A percentile compares a stretch with the other conserved stretches of the same genome.
These are phyloP conservation scores for Lottia gigantea DNA, from an alignment of 2,888 invertebrate species.

Conservation along the genomic window DNA sequence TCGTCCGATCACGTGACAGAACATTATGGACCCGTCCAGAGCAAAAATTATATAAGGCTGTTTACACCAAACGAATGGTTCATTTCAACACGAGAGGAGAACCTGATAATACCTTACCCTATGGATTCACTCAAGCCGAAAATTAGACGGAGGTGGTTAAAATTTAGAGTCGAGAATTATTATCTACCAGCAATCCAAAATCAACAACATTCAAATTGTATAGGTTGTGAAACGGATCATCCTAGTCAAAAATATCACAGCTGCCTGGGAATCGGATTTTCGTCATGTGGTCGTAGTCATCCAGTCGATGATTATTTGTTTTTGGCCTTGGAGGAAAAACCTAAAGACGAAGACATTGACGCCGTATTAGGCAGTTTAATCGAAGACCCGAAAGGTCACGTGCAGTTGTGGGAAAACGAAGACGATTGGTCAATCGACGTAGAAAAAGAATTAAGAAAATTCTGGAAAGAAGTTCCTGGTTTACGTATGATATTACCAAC, in stretches of 20 bases:
- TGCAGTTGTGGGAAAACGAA: background rate
- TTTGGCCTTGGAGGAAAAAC: background rate
- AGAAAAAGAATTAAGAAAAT: background rate
- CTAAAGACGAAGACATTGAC: background rate
- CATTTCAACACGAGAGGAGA: too few species aligned
- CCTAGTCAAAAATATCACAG: background rate
- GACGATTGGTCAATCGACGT: background rate
- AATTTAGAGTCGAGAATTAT: too few species aligned
- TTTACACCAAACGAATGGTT: slow-evolving; percentile 6
- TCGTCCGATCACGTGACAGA: background rate
- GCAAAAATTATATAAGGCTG: background rate
- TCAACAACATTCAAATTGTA: background rate
- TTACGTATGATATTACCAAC: background rate
- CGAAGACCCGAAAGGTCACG: background rate
- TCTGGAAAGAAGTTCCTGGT: background rate
- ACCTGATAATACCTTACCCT: background rate
- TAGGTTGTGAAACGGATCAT: background rate
- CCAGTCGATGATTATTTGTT: background rate
- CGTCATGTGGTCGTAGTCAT: background rate
- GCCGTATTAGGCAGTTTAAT: background rate
- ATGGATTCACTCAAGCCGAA: background rate
- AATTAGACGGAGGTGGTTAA: slow-evolving; percentile 8
- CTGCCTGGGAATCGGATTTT: background rate
- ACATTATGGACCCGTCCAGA: background rate
- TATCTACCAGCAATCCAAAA: background rate